These are phyloP conservation scores for Dolichomitus sp. DNA, from an alignment of 2,888 invertebrate genomes.

Conservation along the genomic window DNA sequence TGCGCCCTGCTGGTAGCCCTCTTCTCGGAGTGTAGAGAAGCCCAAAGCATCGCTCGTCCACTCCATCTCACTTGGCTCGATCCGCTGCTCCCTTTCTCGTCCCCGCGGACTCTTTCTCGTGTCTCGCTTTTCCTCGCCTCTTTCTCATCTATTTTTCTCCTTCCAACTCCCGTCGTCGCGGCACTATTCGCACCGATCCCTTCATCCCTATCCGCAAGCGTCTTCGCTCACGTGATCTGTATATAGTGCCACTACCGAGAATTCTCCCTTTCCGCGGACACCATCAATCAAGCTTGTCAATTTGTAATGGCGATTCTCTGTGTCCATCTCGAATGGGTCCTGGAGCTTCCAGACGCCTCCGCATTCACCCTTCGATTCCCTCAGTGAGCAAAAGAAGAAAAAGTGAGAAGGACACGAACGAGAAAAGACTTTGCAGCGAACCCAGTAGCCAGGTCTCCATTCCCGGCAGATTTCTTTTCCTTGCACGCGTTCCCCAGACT, in stretches of 20 bases:
- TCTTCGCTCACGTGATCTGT: constrained; percentile 20
- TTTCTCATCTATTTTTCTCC: constrained; percentile 68
- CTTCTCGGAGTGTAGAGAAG: constrained; percentile 20
- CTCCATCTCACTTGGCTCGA: constrained; percentile 80
- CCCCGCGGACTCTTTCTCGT: constrained; percentile 54
- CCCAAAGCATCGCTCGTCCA: constrained; percentile 68
- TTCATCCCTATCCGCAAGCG: constrained; percentile 66
- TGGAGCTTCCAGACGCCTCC: constrained; percentile 70
- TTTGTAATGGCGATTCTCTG: constrained; percentile 87
- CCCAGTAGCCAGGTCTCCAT: constrained; percentile 56
- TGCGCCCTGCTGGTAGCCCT: constrained; percentile 52
- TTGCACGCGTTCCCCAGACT: constrained; percentile 61
- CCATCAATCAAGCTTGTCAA: constrained; percentile 88
- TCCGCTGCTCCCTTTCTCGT: constrained; percentile 70
- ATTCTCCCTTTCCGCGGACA: constrained; percentile 76
- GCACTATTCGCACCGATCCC: constrained; percentile 53
- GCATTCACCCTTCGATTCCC: constrained; percentile 63
- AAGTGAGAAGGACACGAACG: constrained; percentile 52
- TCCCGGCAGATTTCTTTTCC: constrained; percentile 60
- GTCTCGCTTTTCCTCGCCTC: constrained; percentile 64
- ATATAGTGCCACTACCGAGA: constrained; percentile 32
- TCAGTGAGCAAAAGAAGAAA: constrained; percentile 64
- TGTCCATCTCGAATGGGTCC: constrained; percentile 84
- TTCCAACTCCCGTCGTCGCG: constrained; percentile 51
- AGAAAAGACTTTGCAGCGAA: constrained; percentile 57